Percentiles rank a stretch among this genome's conserved stretches.
These are phyloP conservation scores for Polydrusus tereticollis DNA, from an alignment of 2,888 invertebrate genomes.

Conservation along the genomic window DNA sequence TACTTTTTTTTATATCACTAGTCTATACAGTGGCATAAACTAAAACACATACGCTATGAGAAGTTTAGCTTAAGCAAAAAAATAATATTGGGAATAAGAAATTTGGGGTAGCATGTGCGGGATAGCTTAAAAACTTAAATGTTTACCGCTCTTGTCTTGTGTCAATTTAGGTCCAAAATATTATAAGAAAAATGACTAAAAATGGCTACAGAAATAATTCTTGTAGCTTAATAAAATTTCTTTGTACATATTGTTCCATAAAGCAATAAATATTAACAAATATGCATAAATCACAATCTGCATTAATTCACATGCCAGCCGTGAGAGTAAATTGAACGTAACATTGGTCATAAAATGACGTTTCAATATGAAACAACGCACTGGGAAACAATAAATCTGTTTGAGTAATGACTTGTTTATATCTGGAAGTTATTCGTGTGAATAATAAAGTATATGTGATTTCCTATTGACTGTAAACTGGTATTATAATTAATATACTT, in stretches of 20 bases:
- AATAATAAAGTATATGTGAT: background rate
- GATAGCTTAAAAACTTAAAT: too few relatives aligned
- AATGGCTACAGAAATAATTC: too few relatives aligned
- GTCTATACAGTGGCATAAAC: too few relatives aligned
- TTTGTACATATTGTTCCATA: background rate
- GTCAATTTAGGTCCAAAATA: too few relatives aligned
- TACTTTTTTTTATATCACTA: too few relatives aligned
- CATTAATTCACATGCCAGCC: background rate
- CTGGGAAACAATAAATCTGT: slow-evolving; percentile 4
- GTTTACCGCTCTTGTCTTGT: too few relatives aligned
- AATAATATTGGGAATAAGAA: too few relatives aligned
- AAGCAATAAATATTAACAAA: background rate
- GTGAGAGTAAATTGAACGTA: slow-evolving; percentile 4
- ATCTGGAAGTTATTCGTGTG: slow-evolving; percentile 8
- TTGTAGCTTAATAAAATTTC: background rate
- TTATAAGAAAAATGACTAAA: too few relatives aligned
- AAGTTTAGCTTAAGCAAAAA: too few relatives aligned
- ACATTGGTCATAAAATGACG: slow-evolving; percentile 9
- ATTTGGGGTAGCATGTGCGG: too few relatives aligned
- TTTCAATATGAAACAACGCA: slow-evolving; percentile 11
- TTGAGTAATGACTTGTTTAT: slow-evolving; percentile 19
- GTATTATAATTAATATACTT: background rate
- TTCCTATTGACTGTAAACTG: background rate
- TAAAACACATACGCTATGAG: too few relatives aligned
- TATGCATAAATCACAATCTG: slow-evolving; percentile 5